Conservation (phyloP, 2,888 invertebrate genomes). For the Diaprepes abbreviatus region DNA sequence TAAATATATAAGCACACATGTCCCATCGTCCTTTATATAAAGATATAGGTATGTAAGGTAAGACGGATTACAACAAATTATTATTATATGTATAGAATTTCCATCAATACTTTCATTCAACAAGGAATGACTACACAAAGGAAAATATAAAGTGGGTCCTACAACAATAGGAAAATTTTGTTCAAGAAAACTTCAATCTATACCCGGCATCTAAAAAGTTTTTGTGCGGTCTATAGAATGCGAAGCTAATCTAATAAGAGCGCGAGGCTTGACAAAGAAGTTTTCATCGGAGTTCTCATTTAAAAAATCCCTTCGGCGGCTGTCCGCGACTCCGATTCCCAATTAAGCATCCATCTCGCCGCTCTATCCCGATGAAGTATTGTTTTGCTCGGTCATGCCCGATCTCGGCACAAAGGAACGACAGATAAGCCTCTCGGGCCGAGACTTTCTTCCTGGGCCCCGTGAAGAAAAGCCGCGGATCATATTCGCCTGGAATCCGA, state of each 20-base stretch:
- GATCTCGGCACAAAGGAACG: constrained; percentile 61
- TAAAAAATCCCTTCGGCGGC: constrained; percentile 45
- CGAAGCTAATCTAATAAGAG: constrained; percentile 46
- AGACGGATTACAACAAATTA: too few species aligned
- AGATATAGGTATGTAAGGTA: too few species aligned
- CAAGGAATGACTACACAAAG: background rate
- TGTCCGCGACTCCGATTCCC: constrained; percentile 54
- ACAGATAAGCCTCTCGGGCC: constrained; percentile 62
- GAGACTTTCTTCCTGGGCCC: constrained; percentile 58
- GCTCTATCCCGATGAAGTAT: constrained; percentile 61
- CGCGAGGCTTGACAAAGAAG: constrained; percentile 42
- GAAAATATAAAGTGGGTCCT: background rate
- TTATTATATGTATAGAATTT: too few species aligned
- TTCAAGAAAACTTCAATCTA: constrained; percentile 7
- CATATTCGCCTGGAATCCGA: constrained; percentile 63
- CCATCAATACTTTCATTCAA: too few species aligned
- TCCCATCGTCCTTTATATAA: too few species aligned
- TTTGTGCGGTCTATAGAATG: constrained; percentile 37
- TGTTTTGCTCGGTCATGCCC: constrained; percentile 61
- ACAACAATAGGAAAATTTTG: constrained; percentile 4
- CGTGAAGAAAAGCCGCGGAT: constrained; percentile 61
- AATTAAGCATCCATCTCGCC: constrained; percentile 59
- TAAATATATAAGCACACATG: too few species aligned
- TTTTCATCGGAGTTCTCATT: constrained; percentile 45
- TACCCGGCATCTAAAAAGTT: constrained; percentile 26